phyloP scores from a whole-genome alignment of 1,140 invertebrate genomes.

The silkworm (Bombyx mori) region DNA sequence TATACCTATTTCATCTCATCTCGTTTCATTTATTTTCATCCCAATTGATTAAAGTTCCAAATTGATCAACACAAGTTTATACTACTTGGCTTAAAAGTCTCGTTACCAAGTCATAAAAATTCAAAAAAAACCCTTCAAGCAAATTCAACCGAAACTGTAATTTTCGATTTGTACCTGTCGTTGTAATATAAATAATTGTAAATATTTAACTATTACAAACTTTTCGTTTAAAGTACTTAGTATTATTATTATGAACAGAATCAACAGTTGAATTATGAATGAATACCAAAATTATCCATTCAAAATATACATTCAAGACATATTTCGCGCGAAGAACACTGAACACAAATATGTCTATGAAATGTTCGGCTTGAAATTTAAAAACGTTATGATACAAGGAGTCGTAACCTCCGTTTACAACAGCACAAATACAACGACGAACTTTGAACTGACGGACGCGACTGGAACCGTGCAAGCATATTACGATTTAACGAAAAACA shows the following conservation, averaged over 20 bases:
- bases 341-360: conserved; percentile 55
- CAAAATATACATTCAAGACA: conserved; percentile 58
- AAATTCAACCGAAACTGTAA: too few relatives aligned
- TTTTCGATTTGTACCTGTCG: too few relatives aligned
- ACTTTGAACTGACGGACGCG: conserved; percentile 50
- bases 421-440: conserved; percentile 22
- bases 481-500: conserved; percentile 41
- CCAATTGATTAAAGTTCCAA: too few relatives aligned
- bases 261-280: conserved; percentile 14
- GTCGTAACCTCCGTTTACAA: conserved; percentile 45
- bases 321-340: conserved; percentile 45
- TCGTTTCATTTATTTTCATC: too few relatives aligned
- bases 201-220: neutral
- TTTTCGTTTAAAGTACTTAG: neutral
- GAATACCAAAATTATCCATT: conserved; percentile 36
- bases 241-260: neutral
- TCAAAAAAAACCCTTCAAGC: too few relatives aligned
- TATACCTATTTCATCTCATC: too few relatives aligned
- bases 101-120: too few relatives aligned
- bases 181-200: too few relatives aligned
- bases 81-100: too few relatives aligned
- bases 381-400: conserved; percentile 59
- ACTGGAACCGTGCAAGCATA: conserved; percentile 50
- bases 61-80: too few relatives aligned
- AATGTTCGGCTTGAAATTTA: conserved; percentile 46